Base-by-base conservation (phyloP, 2,888 invertebrate species). In the Ceratothoa steindachneri region DNA sequence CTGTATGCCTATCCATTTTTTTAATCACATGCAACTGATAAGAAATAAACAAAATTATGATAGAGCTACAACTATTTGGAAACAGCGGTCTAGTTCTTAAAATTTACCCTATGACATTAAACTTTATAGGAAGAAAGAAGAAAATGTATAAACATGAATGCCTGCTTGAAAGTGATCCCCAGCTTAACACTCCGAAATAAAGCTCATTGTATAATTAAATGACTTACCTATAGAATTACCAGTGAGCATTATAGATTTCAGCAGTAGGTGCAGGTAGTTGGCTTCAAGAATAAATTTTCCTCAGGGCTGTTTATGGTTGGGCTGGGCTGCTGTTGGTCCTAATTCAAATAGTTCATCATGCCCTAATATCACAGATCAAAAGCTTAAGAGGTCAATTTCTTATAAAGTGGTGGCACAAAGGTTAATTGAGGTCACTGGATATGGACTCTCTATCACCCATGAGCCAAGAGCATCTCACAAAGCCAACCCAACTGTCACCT, bases 251-350 rank as follows among this genome's bases (percentile, higher is more conserved):
- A 41, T 9, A n/a, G n/a, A n/a, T n/a, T 41, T 9, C 5, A 15
- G 41, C 41, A 41, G 15, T 41, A 41, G 41, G 41, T 41, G 41
- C 7, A 41, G 41, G 7, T 41, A 15, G 41, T 41, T 41, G 41
- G 41, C 41, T 41, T 41, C 5, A 41, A 5, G 5, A 15, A 15
- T 41, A 5, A 41, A 41, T 41, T 41, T 41, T 41, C 41, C 41
- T 41, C 41, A 60, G n/a, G 60, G 60, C n/a, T 60, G 60, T n/a
- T 60, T 60, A 24, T 60, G 60, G 60, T 60, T 60, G 60, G 60
- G 60, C 60, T 60, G 60, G 60, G 60, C 60, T 24, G 60, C 60
- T 60, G 60, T 15, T 60, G 60, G 60, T 60, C 60, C 60, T 60
- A 24, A 60, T 60, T 3, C 41, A 41, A 15, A n/a, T 51, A 60